Evolutionary conservation across 1,140 invertebrate species (phyloP).

Genomic region (Zaprionus taronus): DNA sequence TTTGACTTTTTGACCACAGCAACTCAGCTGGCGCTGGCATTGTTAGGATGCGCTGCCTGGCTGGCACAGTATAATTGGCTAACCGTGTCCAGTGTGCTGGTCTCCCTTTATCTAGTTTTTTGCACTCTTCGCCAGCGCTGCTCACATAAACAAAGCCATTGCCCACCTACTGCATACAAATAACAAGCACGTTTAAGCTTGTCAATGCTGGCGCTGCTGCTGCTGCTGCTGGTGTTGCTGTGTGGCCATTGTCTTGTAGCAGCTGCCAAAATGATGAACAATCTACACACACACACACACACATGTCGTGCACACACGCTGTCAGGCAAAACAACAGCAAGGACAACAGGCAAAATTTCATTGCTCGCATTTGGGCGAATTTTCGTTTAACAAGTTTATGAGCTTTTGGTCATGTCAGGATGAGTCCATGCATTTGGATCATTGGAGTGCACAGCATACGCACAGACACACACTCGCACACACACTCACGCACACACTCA

Average conservation of each 20-base stretch:
- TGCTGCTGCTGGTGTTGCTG: constrained; percentile 2
- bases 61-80: constrained; percentile 55
- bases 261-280: constrained; percentile 65
- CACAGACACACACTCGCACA: not conserved
- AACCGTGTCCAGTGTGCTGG: constrained; percentile 10
- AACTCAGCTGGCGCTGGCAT: constrained; percentile 21
- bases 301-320: not conserved
- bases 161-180: constrained; percentile 18
- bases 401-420: constrained; percentile 40
- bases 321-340: constrained; percentile 9
- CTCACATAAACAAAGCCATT: constrained; percentile 27
- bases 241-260: constrained; percentile 28
- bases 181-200: constrained; percentile 61
- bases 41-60: constrained; percentile 20
- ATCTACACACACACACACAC: constrained; percentile 27
- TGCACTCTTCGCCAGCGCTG: not conserved
- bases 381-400: constrained; percentile 77
- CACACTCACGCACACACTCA: not conserved
- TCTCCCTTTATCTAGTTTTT: constrained; percentile 12
- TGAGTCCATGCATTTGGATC: constrained; percentile 55
- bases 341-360: constrained; percentile 43
- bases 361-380: constrained; percentile 41
- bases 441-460: constrained; percentile 39
- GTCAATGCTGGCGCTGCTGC: constrained; percentile 45
- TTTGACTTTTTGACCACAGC: constrained; percentile 32